Base-by-base conservation (phyloP, 2,113 vertebrate genomes). In the Otus sunia region DNA sequence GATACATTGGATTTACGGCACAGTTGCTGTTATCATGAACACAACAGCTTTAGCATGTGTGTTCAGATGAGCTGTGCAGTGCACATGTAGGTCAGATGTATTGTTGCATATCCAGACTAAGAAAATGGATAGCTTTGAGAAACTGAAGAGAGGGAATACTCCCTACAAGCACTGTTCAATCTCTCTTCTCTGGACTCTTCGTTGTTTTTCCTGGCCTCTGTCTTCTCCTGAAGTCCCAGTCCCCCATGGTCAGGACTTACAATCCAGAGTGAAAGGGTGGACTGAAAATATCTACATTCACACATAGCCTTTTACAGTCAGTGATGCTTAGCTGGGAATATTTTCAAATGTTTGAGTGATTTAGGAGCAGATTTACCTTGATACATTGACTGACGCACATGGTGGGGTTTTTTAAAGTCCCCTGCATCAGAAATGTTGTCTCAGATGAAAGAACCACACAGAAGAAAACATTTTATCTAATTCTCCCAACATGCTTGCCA, bases 221-320 rank as follows among this genome's bases (percentile, higher is more conserved):
- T n/a, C 20, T 74, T 77, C 53, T 71, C 21, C 63, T 16, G 27
- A n/a, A 0, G 2, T 63, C 64, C 23, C 32, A 23, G 8, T 10
- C 2, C 6, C 5, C 3, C 34, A 32, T 3, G 3, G 47, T 13
- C 25, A 77, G 18, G 22, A 41, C 2, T 78, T 45, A 43, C 0
- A 1, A n/a, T 18, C 6, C 41, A 69, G 14, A 73, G 6, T n/a
- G 10, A 73, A 69, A 66, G 10, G 6, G 2, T 45, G 6, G 5
- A 64, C 6, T 37, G 12, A 50, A 86, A 84, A 41, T 37, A 13
- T 5, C 14, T 27, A 2, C 6, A 32, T 17, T 58, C 36, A 62
- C 21, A 6, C 5, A 11, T 2, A 2, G 0, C 9, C 47, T 74
- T 68, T 90, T 34, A 32, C 13, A 52, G 30, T 1, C 4, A 4